phyloP scores from a whole-genome alignment of 1,140 invertebrate species.

The Notospermus geniculatus region DNA sequence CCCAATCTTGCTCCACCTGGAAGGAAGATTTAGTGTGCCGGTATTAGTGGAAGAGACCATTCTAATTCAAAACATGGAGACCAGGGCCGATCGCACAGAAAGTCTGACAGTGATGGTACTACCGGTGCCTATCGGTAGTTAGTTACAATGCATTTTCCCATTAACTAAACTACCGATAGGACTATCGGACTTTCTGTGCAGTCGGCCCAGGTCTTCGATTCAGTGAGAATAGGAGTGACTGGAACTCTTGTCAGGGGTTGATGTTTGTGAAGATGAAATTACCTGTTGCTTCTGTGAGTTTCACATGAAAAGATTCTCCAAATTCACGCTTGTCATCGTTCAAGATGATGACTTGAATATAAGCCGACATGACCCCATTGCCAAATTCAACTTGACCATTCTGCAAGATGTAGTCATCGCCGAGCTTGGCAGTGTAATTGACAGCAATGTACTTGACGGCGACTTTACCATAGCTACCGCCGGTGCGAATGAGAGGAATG shows the following conservation, averaged over 20 bases:
- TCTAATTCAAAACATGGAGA: too few relatives aligned
- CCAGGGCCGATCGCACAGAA: too few relatives aligned
- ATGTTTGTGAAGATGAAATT: neutral
- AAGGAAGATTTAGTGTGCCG: too few relatives aligned
- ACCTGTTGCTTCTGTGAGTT: conserved; percentile 35
- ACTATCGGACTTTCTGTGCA: too few relatives aligned
- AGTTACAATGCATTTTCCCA: too few relatives aligned
- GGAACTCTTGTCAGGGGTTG: too few relatives aligned
- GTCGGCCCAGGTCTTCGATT: too few relatives aligned
- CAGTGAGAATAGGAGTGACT: too few relatives aligned
- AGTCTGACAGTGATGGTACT: too few relatives aligned
- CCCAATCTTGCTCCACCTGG: conserved; percentile 47
- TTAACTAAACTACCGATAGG: too few relatives aligned
- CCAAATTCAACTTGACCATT: conserved; percentile 29
- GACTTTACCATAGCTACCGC: conserved; percentile 37
- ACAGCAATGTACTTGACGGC: conserved; percentile 26
- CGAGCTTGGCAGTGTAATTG: conserved; percentile 30
- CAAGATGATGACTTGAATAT: conserved; percentile 40
- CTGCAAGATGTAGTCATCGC: conserved; percentile 35
- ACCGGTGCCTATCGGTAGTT: too few relatives aligned
- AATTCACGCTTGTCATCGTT: conserved; percentile 45
- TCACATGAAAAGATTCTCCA: conserved; percentile 37
- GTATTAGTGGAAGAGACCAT: too few relatives aligned
- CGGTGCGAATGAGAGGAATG: conserved; percentile 31
- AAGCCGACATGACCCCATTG: conserved; percentile 25